These are phyloP conservation scores for Pogonus chalceus DNA, from an alignment of 1,140 invertebrate species.

Conservation along the genomic window DNA sequence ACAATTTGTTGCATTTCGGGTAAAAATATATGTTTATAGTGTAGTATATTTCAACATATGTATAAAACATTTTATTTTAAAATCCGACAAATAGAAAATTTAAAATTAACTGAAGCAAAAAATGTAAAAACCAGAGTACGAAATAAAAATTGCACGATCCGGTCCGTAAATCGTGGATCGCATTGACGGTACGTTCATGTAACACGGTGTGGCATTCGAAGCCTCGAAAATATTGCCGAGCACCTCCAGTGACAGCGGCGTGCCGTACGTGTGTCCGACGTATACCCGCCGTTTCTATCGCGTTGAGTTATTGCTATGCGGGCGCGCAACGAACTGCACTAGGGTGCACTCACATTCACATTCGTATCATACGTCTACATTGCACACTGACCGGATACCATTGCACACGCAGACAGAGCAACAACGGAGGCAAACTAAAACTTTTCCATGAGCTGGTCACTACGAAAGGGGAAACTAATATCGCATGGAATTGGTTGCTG, in stretches of 20 bases:
- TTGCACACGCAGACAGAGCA: not conserved
- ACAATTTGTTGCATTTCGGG: no score
- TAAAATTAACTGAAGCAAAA: no score
- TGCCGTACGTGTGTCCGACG: not conserved
- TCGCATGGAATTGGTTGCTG: constrained; percentile 27
- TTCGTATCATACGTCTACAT: not conserved
- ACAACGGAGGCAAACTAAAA: not conserved
- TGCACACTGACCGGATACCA: not conserved
- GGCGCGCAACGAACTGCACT: not conserved
- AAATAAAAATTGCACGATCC: not conserved
- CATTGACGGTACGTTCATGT: not conserved
- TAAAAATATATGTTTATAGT: no score
- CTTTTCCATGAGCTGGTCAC: constrained; percentile 13
- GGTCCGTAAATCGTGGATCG: not conserved
- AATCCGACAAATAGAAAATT: no score
- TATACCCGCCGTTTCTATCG: not conserved
- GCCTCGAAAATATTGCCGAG: not conserved
- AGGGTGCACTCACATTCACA: not conserved
- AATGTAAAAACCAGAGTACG: no score
- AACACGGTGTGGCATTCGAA: not conserved
- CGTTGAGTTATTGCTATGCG: not conserved
- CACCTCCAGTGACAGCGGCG: not conserved
- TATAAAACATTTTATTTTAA: no score
- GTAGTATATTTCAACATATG: no score
- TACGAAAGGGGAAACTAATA: constrained; percentile 23